Evolutionary conservation across 2,888 invertebrate species (phyloP).

Genomic region (Thalpophila matura): DNA sequence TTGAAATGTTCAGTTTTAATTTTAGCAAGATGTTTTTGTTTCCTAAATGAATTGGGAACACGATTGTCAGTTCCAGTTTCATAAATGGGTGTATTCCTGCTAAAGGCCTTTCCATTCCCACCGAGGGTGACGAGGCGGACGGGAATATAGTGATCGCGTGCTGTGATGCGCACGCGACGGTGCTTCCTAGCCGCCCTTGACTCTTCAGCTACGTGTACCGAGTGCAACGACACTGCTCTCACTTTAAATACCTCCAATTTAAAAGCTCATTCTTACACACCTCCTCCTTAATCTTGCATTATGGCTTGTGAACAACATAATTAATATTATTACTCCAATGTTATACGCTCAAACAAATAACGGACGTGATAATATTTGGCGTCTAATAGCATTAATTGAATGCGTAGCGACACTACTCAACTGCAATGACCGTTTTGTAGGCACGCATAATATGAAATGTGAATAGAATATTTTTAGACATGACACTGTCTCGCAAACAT

Average conservation of each 20-base stretch:
- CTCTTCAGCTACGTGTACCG: conserved; percentile 72
- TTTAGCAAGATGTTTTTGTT: not conserved
- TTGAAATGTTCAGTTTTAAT: conserved; percentile 7
- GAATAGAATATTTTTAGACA: conserved; percentile 74
- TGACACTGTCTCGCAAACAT: conserved; percentile 65
- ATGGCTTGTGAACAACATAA: conserved; percentile 41
- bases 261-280: conserved; percentile 41
- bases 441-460: conserved; percentile 66
- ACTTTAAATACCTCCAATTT: conserved; percentile 48
- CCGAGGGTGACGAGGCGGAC: conserved; percentile 54
- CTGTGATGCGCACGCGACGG: conserved; percentile 68
- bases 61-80: not conserved
- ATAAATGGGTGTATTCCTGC: conserved; percentile 24
- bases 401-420: conserved; percentile 66
- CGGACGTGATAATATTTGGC: conserved; percentile 70
- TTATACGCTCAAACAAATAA: conserved; percentile 55
- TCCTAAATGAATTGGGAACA: not conserved
- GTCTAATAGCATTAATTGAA: conserved; percentile 77
- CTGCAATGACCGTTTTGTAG: conserved; percentile 69
- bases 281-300: conserved; percentile 53
- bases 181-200: conserved; percentile 81
- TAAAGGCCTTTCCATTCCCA: conserved; percentile 61
- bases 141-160: conserved; percentile 71
- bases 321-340: conserved; percentile 39
- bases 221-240: conserved; percentile 79